Percentiles rank a stretch among this genome's conserved stretches.
phyloP scores from a whole-genome alignment of 92 coral and sea anemone species.

The Parazoanthus darwini region DNA sequence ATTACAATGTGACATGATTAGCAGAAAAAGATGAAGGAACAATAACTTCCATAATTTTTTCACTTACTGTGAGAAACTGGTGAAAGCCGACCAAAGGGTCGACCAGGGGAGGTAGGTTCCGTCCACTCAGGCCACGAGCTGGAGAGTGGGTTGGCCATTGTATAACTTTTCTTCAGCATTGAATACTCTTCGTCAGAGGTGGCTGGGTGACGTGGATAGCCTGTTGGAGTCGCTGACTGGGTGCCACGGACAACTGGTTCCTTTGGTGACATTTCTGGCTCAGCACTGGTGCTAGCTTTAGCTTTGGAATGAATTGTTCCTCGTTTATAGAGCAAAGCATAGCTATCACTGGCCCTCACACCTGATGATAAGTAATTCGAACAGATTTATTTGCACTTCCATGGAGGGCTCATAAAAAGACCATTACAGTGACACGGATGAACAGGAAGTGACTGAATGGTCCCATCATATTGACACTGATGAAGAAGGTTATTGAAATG shows the following conservation, averaged over 20 bases:
- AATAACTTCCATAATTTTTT: neutral
- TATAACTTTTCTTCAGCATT: constrained; percentile 56
- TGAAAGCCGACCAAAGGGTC: constrained; percentile 80
- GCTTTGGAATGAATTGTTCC: constrained; percentile 78
- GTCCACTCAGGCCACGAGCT: constrained; percentile 95
- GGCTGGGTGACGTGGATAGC: constrained; percentile 56
- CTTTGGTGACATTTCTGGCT: constrained; percentile 73
- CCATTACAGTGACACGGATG: neutral
- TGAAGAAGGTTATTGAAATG: too few species aligned
- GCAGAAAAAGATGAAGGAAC: neutral
- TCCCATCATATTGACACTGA: neutral
- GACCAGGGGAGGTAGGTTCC: constrained; percentile 62
- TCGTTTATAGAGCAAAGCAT: constrained; percentile 82
- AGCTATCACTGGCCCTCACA: constrained; percentile 73
- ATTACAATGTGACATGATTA: neutral
- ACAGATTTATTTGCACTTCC: neutral
- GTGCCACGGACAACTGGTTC: constrained; percentile 63
- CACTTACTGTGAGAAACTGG: constrained; percentile 84
- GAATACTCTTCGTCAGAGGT: constrained; percentile 70
- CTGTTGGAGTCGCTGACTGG: constrained; percentile 82
- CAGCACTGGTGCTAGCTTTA: constrained; percentile 80
- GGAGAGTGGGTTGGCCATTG: constrained; percentile 66
- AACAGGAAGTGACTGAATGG: neutral
- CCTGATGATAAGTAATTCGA: neutral
- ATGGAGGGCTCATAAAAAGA: too few species aligned